These are phyloP conservation scores for Tuta absoluta DNA, from an alignment of 2,888 invertebrate species.

Conservation along the genomic window DNA sequence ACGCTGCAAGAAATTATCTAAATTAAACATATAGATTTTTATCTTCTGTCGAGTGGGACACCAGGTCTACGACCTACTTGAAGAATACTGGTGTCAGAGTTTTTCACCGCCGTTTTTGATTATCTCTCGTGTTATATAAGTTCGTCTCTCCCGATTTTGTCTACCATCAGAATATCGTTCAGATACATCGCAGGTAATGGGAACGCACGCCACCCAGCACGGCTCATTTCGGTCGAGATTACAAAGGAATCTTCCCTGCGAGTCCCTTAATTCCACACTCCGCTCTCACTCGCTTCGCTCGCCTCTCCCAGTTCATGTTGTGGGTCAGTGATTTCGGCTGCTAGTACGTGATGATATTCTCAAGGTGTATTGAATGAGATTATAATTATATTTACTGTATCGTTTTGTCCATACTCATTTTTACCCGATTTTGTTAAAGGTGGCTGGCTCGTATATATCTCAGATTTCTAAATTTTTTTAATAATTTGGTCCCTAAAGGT, in stretches of 20 bases:
- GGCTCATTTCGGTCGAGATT: slow-evolving; percentile 50
- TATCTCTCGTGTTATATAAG: not conserved
- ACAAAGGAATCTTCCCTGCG: slow-evolving; percentile 50
- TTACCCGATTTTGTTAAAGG: too few relatives aligned
- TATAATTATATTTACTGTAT: not conserved
- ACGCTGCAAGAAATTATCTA: too few relatives aligned
- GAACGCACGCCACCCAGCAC: slow-evolving; percentile 38
- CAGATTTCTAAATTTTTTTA: too few relatives aligned
- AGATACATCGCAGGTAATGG: slow-evolving; percentile 36
- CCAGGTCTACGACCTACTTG: too few relatives aligned
- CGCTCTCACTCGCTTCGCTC: slow-evolving; percentile 29
- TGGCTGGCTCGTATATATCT: too few relatives aligned
- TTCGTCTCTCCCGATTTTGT: not conserved
- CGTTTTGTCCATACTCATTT: not conserved
- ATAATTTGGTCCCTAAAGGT: too few relatives aligned
- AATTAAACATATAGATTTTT: too few relatives aligned
- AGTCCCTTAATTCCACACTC: slow-evolving; percentile 59
- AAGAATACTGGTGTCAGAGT: too few relatives aligned
- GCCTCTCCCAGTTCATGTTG: slow-evolving; percentile 31
- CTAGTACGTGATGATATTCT: slow-evolving; percentile 31
- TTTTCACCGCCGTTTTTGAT: too few relatives aligned
- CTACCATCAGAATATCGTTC: not conserved
- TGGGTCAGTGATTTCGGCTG: slow-evolving; percentile 17
- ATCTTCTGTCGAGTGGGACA: too few relatives aligned
- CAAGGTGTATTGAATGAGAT: not conserved